Percentiles rank a stretch among this genome's conserved stretches.
Conservation (phyloP, 2,113 vertebrate species). For the Gobio gobio region DNA sequence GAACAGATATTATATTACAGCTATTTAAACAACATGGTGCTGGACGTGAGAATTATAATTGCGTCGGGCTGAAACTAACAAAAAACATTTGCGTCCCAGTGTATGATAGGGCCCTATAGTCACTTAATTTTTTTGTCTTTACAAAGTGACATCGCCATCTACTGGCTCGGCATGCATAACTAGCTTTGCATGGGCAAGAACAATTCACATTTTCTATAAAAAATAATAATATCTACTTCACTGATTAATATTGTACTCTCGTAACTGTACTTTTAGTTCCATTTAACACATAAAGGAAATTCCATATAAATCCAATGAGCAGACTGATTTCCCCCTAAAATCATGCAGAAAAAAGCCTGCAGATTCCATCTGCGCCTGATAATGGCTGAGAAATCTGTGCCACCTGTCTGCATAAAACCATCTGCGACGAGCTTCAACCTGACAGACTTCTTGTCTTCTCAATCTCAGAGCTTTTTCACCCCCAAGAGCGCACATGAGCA, state of each 20-base stretch:
- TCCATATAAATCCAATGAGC: background rate
- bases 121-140: no score
- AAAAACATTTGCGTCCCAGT: no score
- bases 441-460: constrained; percentile 65
- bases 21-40: no score
- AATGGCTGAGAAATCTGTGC: constrained; percentile 46
- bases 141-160: no score
- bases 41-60: no score
- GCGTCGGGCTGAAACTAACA: no score
- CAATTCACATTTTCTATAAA: background rate
- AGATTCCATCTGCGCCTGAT: background rate
- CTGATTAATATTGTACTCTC: background rate
- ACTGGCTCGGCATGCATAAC: no score
- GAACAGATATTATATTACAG: no score
- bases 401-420: constrained; percentile 61
- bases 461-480: constrained; percentile 51
- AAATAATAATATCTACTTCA: background rate
- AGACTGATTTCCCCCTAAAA: background rate
- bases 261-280: background rate
- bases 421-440: constrained; percentile 68
- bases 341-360: background rate
- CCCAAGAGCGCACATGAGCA: constrained; percentile 60
- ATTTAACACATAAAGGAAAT: background rate
- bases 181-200: background rate
- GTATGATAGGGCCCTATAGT: no score